Evolutionary conservation across 2,888 invertebrate genomes (phyloP), one percentile per base, ranked within the genome.

Genomic region (Ferrisia virgata): DNA sequence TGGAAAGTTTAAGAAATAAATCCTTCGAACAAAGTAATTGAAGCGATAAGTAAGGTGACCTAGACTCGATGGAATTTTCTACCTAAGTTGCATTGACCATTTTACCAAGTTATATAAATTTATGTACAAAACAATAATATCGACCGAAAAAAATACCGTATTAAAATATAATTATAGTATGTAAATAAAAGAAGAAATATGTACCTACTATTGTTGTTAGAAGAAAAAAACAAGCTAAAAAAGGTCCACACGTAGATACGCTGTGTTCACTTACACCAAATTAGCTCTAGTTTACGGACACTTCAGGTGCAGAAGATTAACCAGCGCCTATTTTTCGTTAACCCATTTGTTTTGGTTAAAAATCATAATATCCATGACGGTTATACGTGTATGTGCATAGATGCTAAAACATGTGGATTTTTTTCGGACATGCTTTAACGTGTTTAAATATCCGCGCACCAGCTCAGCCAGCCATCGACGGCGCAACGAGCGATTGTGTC

Each of bases 371-470:
- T 18, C 72, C 72, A 76, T 76, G 72, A 76, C 72, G 72, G 72
- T 76, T 76, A 76, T 76, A 69, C 53, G 6, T 22, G 53, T 53
- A 53, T 9, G 8, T 11, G 53, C 31, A 28, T 31, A 72, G 72
- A 76, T 8, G 72, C 72, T 76, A 76, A 76, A 76, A 13, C 36
- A 76, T 76, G 72, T 76, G 36, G 33, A 76, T 76, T 64, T 64
- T 43, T 76, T 76, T 76, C 72, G 36, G 72, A 76, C 36, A 76
- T 36, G 72, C 18, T 76, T 76, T 76, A 76, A 76, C 36, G 13
- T 76, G 72, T 36, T 76, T 76, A 36, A 76, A 76, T 76, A 76
- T 76, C 72, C 72, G 72, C 72, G 18, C 72, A 76, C 22, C 72
- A 36, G 36, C 18, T n/a, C 53, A 22, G 22, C 53, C n/a, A n/a